Percentiles rank a stretch among this genome's conserved stretches.
Conservation (phyloP, 2,888 invertebrate genomes). For the Aquatica leii region DNA sequence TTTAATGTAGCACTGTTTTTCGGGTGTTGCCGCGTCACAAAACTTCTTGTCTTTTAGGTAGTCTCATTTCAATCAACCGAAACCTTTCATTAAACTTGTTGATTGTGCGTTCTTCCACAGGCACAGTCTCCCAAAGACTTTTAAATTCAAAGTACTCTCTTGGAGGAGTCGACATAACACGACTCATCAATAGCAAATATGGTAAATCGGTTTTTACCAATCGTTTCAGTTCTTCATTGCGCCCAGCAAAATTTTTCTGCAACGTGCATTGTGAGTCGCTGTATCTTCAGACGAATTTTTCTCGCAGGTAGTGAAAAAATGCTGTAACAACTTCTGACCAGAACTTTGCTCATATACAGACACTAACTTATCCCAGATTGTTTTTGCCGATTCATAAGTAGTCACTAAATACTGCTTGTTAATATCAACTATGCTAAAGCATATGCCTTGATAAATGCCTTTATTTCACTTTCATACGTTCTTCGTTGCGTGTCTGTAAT, state of each 20-base stretch:
- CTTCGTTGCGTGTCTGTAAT: too few relatives aligned
- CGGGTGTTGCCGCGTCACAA: too few relatives aligned
- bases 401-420: background rate
- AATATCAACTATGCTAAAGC: too few relatives aligned
- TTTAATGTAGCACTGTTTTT: too few relatives aligned
- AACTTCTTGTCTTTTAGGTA: background rate
- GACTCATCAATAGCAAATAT: background rate
- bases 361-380: background rate
- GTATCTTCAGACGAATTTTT: background rate
- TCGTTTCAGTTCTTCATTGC: slow-evolving; percentile 9
- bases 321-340: background rate
- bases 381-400: background rate
- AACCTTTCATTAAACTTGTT: slow-evolving; percentile 15
- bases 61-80: slow-evolving; percentile 9
- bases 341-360: slow-evolving; percentile 3
- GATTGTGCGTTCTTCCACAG: slow-evolving; percentile 18
- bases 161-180: slow-evolving; percentile 21
- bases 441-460: too few relatives aligned
- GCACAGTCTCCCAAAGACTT: slow-evolving; percentile 26
- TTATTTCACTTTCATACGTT: too few relatives aligned
- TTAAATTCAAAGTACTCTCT: slow-evolving; percentile 27
- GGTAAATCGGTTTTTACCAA: slow-evolving; percentile 1
- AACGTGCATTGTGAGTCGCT: slow-evolving; percentile 16
- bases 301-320: background rate
- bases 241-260: background rate